Base-by-base conservation (phyloP, 2,888 invertebrate genomes). In the Troglohyphantes excavatus region DNA sequence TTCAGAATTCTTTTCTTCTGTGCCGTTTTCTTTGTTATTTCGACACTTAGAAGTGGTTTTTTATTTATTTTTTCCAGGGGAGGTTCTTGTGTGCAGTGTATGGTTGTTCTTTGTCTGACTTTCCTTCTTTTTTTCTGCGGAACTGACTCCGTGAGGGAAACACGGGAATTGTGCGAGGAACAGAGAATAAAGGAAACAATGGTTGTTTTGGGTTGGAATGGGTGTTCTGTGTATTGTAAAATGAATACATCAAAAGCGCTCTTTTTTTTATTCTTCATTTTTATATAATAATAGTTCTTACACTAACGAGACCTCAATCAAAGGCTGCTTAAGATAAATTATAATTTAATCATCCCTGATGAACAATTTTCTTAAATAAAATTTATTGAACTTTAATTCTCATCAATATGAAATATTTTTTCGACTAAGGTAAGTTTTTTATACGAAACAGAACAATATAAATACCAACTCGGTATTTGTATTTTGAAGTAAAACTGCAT, bases 1-100 rank as follows among this genome's bases (percentile, higher is more conserved):
- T 2, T 21, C 7, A 23, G n/a, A 72, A 72, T 72, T 72, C 46
- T 72, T 72, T 72, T 72, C 26, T 65, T 1, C 23, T 72, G 17
- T 13, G 21, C 19, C n/a, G 27, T 29, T 27, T 75, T 61, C 75
- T 75, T 59, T 75, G 29, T 75, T 75, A 29, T 29, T 75, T 75
- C 33, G 19, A 33, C 9, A 23, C 59, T 27, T 73, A 46, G 9
- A n/a, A 63, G 63, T 63, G 21, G 23, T 63, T 65, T 65, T 72
- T 59, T 59, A 17, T 72, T 23, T 39, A 19, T 33, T 9, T n/a
- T 68, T 3, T 33, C 21, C 21, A 70, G 33, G 39, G 39, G 29
- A 19, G 19, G 17, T 70, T 70, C 19, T 68, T 70, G 5, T 33
- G 5, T 33, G 3, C 33, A 33, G 3, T 7, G 46, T 46, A 46